Percentiles rank a stretch among this genome's conserved stretches.
Evolutionary conservation across 2,888 invertebrate genomes (phyloP).

Genomic region (Hypsopygia costalis): DNA sequence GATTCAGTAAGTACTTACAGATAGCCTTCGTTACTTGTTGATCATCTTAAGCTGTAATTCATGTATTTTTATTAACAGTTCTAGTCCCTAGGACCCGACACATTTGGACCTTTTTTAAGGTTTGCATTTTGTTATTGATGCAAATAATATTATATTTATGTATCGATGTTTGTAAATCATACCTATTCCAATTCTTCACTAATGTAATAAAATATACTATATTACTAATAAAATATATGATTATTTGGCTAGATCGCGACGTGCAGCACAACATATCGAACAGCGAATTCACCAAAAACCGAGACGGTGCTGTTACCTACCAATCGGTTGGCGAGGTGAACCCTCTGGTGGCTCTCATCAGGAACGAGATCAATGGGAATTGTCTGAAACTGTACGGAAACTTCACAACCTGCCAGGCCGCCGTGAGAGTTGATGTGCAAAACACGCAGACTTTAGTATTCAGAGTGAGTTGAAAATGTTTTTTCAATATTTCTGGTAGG

Average conservation of each 20-base stretch:
- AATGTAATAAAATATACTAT: too few species aligned
- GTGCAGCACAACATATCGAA: slow-evolving; percentile 94
- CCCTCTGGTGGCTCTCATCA: slow-evolving; percentile 91
- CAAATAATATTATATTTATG: too few species aligned
- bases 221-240: too few species aligned
- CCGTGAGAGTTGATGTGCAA: slow-evolving; percentile 93
- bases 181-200: too few species aligned
- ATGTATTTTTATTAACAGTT: too few species aligned
- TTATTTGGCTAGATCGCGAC: slow-evolving; percentile 85
- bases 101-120: too few species aligned
- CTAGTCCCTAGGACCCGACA: too few species aligned
- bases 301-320: slow-evolving; percentile 93
- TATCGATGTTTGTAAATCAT: too few species aligned
- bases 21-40: too few species aligned
- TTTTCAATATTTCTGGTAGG: too few species aligned
- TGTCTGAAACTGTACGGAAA: slow-evolving; percentile 96
- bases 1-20: slow-evolving; percentile 90
- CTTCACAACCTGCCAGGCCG: slow-evolving; percentile 93
- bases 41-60: too few species aligned
- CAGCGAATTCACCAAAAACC: slow-evolving; percentile 89
- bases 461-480: slow-evolving; percentile 79
- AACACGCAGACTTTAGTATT: slow-evolving; percentile 95
- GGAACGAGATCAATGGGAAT: slow-evolving; percentile 92
- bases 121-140: too few species aligned
- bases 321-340: slow-evolving; percentile 97